Conservation (phyloP, 2,113 vertebrate species). For the Neogobius melanostomus region DNA sequence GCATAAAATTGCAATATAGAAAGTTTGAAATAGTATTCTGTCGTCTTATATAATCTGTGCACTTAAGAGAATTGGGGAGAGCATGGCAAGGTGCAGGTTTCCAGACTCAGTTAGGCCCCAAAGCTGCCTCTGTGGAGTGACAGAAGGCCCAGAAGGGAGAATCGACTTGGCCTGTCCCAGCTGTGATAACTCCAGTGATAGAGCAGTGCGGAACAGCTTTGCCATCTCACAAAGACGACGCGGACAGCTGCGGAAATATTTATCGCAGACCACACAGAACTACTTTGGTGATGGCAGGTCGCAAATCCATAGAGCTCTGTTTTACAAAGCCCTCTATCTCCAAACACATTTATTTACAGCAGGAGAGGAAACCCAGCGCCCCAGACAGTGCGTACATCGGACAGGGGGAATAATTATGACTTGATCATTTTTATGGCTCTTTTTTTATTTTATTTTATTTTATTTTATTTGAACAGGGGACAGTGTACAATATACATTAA, state of each 20-base stretch:
- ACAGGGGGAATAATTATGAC: not conserved
- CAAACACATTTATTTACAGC: conserved; percentile 14
- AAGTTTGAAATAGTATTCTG: no score
- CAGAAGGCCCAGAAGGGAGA: conserved; percentile 8
- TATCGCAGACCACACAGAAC: conserved; percentile 40
- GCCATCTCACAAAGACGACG: conserved; percentile 42
- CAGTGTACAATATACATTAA: no score
- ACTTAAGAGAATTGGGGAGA: not conserved
- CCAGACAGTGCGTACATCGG: not conserved
- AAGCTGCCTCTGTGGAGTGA: conserved; percentile 38
- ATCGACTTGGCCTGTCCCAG: conserved; percentile 50
- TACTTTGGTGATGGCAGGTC: conserved; percentile 13
- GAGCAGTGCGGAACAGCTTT: conserved; percentile 14
- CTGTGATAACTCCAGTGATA: conserved; percentile 55
- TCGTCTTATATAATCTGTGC: no score
- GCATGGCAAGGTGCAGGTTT: conserved; percentile 18
- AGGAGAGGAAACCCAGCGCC: not conserved
- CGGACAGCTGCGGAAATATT: conserved; percentile 51
- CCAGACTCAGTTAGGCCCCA: conserved; percentile 35
- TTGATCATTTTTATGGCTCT: conserved; percentile 27
- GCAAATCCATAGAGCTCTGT: conserved; percentile 11
- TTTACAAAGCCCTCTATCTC: conserved; percentile 14
- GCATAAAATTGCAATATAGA: no score
- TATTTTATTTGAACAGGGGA: no score
- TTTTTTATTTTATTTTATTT: no score